Evolutionary conservation across 1,140 invertebrate species (phyloP).

Genomic region (Panagrolaimus sp.): DNA sequence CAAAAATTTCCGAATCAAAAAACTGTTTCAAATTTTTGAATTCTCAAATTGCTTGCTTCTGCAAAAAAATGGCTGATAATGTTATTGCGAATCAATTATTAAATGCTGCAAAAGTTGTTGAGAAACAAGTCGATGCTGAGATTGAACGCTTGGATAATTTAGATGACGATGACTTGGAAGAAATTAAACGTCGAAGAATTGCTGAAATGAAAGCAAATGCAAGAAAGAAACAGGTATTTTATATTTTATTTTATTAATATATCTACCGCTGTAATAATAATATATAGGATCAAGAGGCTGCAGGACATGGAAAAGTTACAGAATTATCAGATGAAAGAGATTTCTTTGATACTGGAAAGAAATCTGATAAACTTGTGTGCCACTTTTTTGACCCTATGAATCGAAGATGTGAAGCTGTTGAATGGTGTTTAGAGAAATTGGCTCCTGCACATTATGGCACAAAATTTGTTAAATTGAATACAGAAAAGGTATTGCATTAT

Average conservation of each 20-base stretch:
- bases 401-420: conserved; percentile 19
- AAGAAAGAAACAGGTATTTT: conserved; percentile 19
- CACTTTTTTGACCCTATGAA: conserved; percentile 22
- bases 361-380: conserved; percentile 23
- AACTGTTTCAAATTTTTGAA: too few species aligned
- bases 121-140: conserved; percentile 27
- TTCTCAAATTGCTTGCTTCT: neutral
- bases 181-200: conserved; percentile 24
- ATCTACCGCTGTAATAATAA: neutral
- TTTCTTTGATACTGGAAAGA: conserved; percentile 27
- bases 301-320: conserved; percentile 25
- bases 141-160: conserved; percentile 20
- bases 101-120: conserved; percentile 24
- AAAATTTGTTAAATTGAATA: conserved; percentile 20
- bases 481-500: conserved; percentile 18
- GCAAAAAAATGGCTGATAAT: neutral
- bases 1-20: too few species aligned
- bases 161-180: conserved; percentile 29
- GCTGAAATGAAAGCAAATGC: conserved; percentile 20
- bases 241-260: neutral
- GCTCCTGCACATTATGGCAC: conserved; percentile 25
- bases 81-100: conserved; percentile 20
- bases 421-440: conserved; percentile 23
- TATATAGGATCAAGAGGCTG: conserved; percentile 16
- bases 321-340: conserved; percentile 28